Conservation (phyloP, 2,113 vertebrate genomes). For the Lathamus discolor region DNA sequence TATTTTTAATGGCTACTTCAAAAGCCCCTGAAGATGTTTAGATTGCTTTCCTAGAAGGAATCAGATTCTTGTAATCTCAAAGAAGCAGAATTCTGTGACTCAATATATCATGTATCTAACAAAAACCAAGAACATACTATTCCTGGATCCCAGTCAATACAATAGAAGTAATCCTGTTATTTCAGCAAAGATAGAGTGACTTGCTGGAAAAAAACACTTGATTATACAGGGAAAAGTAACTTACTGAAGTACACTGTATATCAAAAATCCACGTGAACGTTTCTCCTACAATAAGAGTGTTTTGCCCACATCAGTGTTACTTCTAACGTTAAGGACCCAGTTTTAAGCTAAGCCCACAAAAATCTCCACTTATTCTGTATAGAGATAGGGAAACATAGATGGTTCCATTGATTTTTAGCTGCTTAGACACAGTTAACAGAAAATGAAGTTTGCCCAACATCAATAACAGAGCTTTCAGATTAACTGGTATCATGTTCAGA, state of each 20-base stretch:
- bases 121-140: neutral
- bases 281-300: neutral
- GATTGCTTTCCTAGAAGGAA: neutral
- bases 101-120: neutral
- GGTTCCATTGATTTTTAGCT: neutral
- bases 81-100: neutral
- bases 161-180: neutral
- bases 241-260: neutral
- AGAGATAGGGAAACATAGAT: neutral
- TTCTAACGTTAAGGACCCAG: neutral
- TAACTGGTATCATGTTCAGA: neutral
- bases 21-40: neutral
- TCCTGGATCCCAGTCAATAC: constrained; percentile 31
- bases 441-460: neutral
- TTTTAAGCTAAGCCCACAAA: neutral
- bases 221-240: neutral
- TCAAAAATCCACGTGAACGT: neutral
- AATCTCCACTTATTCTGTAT: neutral
- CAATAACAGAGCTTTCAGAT: neutral
- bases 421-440: neutral
- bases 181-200: neutral
- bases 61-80: neutral
- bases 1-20: neutral
- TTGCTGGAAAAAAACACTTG: neutral
- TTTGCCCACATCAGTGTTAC: neutral